Evolutionary conservation across 2,113 vertebrate genomes (phyloP), one percentile per base, ranked within the genome.

Genomic region (Campylomormyrus tamandua): DNA sequence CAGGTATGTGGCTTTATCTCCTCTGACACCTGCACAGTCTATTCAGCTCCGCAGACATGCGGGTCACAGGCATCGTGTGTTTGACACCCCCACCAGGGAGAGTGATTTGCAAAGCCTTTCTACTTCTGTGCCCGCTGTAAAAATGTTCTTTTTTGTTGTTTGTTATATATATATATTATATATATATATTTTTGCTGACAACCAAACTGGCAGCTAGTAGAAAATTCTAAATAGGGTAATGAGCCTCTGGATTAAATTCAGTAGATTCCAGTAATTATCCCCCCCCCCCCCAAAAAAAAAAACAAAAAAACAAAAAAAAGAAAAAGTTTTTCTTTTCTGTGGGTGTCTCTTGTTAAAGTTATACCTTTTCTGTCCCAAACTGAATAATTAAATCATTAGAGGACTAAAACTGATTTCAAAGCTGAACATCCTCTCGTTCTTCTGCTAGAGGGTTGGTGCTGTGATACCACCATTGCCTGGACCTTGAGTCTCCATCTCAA

Each of bases 1-100:
- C 50, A 53, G 31, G 48, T 39, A 35, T 24, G 66, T 13, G 8
- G n/a, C 31, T 89, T 83, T 83, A 89, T 89, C 88, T 56, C 13
- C 35, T 6, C 50, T 77, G 48, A 89, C 88, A 89, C 88, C 88
- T 89, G 74, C 49, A 83, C n/a, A 56, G 17, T 83, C 19, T 56
- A 83, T 83, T 83, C 70, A 53, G 49, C 45, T 31, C 21, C 3
- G 5, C 74, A 56, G 70, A 21, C 48, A 46, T 5, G 15, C 48
- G 7, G 19, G 24, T 39, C 70, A 80, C 27, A 42, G 4, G 31
- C 35, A 17, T 49, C 7, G 19, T 2, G 39, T 88, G 31, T 49
- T 56, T 74, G 24, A 50, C 88, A 89, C 27, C 49, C 74, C 74
- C 24, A 49, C 31, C 74, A 83, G 50, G 24, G 46, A 80, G 48